Conservation (phyloP, 2,113 vertebrate genomes). For the Lepus timidus region DNA sequence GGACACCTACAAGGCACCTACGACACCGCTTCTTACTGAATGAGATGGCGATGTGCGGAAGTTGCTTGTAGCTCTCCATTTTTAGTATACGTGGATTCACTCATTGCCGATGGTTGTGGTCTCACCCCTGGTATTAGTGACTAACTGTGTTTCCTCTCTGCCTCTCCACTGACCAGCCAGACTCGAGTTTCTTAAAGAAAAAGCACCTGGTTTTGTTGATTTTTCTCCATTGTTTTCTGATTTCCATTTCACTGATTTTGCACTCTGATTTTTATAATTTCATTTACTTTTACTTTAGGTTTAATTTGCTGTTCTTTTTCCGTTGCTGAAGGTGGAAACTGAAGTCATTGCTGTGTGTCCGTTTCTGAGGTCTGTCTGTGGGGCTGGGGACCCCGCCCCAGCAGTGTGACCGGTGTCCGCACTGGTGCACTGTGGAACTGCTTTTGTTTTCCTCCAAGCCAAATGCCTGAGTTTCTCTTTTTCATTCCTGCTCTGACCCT, state of each 20-base stretch:
- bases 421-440: no score
- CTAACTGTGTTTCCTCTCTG: neutral
- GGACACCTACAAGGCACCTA: neutral
- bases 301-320: no score
- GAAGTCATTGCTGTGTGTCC: rapidly evolving
- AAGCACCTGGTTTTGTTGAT: neutral
- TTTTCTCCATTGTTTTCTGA: neutral
- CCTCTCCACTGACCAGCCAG: neutral
- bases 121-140: neutral
- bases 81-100: neutral
- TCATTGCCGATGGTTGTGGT: neutral
- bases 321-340: neutral
- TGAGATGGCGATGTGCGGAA: neutral
- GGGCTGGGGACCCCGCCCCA: rapidly evolving
- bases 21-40: neutral
- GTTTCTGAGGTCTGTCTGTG: rapidly evolving
- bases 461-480: neutral
- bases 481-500: neutral
- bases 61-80: no score
- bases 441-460: neutral
- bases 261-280: neutral
- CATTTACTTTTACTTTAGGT: neutral
- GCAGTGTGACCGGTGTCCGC: rapidly evolving
- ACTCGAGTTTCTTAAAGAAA: neutral
- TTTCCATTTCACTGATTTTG: neutral